These are phyloP conservation scores for Bradypodion pumilum DNA, from an alignment of 2,797 vertebrate species.

Conservation along the genomic window DNA sequence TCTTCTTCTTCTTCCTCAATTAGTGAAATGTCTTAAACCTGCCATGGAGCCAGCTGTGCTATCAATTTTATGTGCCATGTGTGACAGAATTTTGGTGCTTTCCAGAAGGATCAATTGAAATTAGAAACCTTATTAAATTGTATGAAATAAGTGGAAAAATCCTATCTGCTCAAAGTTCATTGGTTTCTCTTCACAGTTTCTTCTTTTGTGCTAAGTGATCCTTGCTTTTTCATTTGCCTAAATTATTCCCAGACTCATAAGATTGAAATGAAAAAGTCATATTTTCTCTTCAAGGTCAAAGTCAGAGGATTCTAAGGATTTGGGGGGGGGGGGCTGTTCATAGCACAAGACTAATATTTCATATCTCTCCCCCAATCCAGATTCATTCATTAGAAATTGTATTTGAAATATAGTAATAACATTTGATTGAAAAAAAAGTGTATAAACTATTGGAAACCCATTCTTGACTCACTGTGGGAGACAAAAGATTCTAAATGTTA, in stretches of 20 bases:
- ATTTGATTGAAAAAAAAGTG: constrained; percentile 70
- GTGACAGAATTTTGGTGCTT: not conserved
- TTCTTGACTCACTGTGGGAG: constrained; percentile 53
- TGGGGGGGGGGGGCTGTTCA: constrained; percentile 58
- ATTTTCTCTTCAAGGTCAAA: constrained; percentile 61
- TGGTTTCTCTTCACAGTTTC: not conserved
- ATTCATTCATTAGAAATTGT: constrained; percentile 55
- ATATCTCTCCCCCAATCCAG: constrained; percentile 47
- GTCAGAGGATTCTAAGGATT: constrained; percentile 62
- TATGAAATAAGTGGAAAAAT: constrained; percentile 25
- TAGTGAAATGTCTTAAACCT: not conserved
- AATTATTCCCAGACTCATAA: constrained; percentile 67
- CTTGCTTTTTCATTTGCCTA: constrained; percentile 63
- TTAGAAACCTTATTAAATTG: constrained; percentile 15
- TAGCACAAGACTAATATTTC: constrained; percentile 56
- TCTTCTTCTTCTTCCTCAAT: not conserved
- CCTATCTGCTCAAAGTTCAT: not conserved
- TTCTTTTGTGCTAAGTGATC: constrained; percentile 22
- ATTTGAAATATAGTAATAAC: constrained; percentile 67
- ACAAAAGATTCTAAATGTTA: constrained; percentile 49
- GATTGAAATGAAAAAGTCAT: constrained; percentile 62
- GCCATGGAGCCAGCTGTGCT: not conserved
- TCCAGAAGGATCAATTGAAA: not conserved
- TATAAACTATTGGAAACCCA: constrained; percentile 64
- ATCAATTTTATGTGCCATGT: not conserved